phyloP scores from a whole-genome alignment of 2,888 invertebrate species.

The Nephrotoma appendiculata region DNA sequence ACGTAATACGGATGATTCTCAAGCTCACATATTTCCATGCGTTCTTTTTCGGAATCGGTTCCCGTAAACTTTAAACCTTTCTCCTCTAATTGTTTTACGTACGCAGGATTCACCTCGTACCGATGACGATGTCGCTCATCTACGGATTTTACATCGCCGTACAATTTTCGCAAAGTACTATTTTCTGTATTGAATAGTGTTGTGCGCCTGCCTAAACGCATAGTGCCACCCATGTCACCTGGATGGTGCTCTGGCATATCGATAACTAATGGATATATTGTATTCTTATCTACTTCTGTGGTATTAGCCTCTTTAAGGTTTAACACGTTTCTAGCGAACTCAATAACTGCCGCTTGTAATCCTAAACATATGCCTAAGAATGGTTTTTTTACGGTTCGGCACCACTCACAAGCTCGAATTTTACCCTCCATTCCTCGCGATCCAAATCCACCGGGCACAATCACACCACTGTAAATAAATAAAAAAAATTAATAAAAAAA shows the following conservation, averaged over 20 bases:
- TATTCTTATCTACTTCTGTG: conserved; percentile 66
- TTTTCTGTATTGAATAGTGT: conserved; percentile 57
- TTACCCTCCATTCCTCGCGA: conserved; percentile 92
- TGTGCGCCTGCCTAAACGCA: conserved; percentile 88
- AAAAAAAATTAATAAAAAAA: conserved; percentile 1
- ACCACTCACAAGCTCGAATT: conserved; percentile 87
- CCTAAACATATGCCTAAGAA: conserved; percentile 96
- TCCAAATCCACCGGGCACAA: conserved; percentile 98
- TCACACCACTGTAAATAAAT: conserved; percentile 43
- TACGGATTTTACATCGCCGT: conserved; percentile 60
- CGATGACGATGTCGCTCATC: conserved; percentile 95
- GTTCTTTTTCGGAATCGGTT: conserved; percentile 60
- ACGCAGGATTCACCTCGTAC: conserved; percentile 91
- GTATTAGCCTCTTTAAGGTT: conserved; percentile 65
- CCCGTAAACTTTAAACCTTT: conserved; percentile 83
- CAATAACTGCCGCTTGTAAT: conserved; percentile 91
- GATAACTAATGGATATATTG: conserved; percentile 69
- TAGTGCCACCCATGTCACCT: conserved; percentile 90
- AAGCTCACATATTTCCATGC: conserved; percentile 92
- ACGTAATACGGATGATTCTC: conserved; percentile 84
- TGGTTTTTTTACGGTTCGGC: conserved; percentile 77
- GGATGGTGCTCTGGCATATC: conserved; percentile 99
- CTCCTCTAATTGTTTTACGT: conserved; percentile 60
- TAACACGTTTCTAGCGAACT: conserved; percentile 80
- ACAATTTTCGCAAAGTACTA: conserved; percentile 55